These are phyloP conservation scores for Aphaenogaster rudis DNA, from an alignment of 1,140 invertebrate species.

Conservation along the genomic window DNA sequence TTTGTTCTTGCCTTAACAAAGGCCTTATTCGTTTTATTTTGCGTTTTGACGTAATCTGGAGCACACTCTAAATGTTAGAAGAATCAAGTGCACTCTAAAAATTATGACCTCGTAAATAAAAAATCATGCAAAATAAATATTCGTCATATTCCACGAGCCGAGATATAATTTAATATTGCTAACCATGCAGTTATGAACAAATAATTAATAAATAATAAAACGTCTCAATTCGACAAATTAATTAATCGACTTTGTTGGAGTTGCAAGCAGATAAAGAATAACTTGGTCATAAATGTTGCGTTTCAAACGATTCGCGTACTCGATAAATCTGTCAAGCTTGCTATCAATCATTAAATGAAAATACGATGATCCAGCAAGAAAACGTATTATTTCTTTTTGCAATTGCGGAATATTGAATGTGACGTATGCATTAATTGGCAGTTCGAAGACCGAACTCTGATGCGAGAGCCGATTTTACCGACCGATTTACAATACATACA, in stretches of 20 bases:
- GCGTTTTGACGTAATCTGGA: background rate
- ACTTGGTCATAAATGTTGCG: background rate
- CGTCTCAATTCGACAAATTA: background rate
- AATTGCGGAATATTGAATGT: slow-evolving; percentile 40
- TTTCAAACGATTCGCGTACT: background rate
- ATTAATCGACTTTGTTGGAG: background rate
- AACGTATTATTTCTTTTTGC: slow-evolving; percentile 13
- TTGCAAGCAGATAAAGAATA: background rate
- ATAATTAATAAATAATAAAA: background rate
- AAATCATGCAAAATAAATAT: no score
- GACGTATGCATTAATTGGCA: slow-evolving; percentile 52
- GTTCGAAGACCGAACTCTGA: no score
- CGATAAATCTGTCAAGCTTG: slow-evolving; percentile 22
- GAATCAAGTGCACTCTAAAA: no score
- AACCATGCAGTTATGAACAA: no score
- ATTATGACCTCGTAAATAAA: no score
- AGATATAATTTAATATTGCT: no score
- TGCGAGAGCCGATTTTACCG: no score
- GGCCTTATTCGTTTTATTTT: background rate
- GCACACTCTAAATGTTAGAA: no score
- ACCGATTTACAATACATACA: no score
- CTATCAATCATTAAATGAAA: slow-evolving; percentile 25
- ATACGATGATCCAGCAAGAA: slow-evolving; percentile 29
- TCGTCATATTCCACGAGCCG: no score
- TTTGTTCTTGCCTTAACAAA: background rate